These are phyloP conservation scores for Lymantria dispar DNA, from an alignment of 2,888 invertebrate species.

Conservation along the genomic window DNA sequence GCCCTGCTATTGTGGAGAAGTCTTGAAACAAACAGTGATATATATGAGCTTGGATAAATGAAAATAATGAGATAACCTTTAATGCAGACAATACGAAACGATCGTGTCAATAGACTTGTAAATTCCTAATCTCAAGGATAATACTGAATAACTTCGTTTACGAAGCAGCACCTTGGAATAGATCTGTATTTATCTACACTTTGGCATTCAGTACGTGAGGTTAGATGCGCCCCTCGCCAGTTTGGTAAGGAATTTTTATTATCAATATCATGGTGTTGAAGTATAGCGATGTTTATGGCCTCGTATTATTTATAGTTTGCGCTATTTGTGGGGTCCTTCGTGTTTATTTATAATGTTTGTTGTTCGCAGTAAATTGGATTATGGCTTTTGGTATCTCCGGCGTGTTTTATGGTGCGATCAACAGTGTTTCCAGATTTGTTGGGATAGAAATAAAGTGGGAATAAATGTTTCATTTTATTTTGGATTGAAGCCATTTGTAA, in stretches of 20 bases:
- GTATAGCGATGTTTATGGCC: conserved; percentile 41
- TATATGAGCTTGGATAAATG: too few relatives aligned
- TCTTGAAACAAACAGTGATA: too few relatives aligned
- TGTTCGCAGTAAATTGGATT: conserved; percentile 40
- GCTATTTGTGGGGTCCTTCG: conserved; percentile 33
- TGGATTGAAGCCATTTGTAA: conserved; percentile 23
- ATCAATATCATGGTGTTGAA: conserved; percentile 59
- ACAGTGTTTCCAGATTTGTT: conserved; percentile 32
- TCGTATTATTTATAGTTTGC: conserved; percentile 48
- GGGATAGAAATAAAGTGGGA: conserved; percentile 29
- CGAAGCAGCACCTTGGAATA: conserved; percentile 12
- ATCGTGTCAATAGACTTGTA: too few relatives aligned
- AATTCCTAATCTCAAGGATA: too few relatives aligned
- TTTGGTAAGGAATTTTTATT: conserved; percentile 63
- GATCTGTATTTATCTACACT: conserved; percentile 23
- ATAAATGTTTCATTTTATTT: conserved; percentile 35
- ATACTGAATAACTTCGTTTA: conserved; percentile 16
- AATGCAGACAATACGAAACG: too few relatives aligned
- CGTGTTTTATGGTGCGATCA: conserved; percentile 34
- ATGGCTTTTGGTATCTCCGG: conserved; percentile 25
- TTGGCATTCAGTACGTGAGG: conserved; percentile 25
- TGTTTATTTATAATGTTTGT: conserved; percentile 40
- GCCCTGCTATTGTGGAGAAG: too few relatives aligned
- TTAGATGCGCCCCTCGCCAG: conserved; percentile 36
- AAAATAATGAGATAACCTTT: too few relatives aligned